Evolutionary conservation across 2,797 vertebrate species (phyloP).

Genomic region (Sebastes steindachneri): DNA sequence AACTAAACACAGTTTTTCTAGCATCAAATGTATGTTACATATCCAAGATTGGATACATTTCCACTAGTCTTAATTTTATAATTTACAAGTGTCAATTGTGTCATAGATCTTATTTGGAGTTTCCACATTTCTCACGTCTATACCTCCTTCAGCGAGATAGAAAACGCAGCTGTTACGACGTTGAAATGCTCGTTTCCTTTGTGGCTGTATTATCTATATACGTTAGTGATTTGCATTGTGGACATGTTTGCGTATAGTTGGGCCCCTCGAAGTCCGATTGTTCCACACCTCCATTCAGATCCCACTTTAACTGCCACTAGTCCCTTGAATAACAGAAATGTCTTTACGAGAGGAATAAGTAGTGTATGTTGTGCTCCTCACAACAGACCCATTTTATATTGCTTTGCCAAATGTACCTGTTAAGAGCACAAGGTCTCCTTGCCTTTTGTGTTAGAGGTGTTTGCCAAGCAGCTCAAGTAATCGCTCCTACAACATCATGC

Average conservation of each 20-base stretch:
- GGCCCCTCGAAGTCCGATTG: not conserved
- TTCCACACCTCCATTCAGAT: not conserved
- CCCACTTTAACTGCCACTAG: not conserved
- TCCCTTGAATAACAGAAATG: not conserved
- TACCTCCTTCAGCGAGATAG: not conserved
- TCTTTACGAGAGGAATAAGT: not conserved
- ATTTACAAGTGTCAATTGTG: not conserved
- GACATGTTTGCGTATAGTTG: not conserved
- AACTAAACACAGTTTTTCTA: too few relatives aligned
- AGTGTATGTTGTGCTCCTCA: not conserved
- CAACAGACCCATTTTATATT: not conserved
- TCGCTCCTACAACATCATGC: slow-evolving; percentile 28
- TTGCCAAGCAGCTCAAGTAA: slow-evolving; percentile 3
- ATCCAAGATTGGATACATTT: not conserved
- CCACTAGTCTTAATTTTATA: not conserved
- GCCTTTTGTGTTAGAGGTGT: slow-evolving; percentile 18
- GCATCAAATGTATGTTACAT: not conserved
- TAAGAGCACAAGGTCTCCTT: not conserved
- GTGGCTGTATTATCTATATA: not conserved
- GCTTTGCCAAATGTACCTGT: not conserved
- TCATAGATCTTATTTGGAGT: not conserved
- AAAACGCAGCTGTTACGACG: not conserved
- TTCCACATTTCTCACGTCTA: not conserved
- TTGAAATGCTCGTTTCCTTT: not conserved
- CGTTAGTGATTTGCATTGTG: slow-evolving; percentile 17